Percentiles rank a stretch among this genome's conserved stretches.
Evolutionary conservation across 2,113 vertebrate species (phyloP).

Genomic region (Pitta sordida): DNA sequence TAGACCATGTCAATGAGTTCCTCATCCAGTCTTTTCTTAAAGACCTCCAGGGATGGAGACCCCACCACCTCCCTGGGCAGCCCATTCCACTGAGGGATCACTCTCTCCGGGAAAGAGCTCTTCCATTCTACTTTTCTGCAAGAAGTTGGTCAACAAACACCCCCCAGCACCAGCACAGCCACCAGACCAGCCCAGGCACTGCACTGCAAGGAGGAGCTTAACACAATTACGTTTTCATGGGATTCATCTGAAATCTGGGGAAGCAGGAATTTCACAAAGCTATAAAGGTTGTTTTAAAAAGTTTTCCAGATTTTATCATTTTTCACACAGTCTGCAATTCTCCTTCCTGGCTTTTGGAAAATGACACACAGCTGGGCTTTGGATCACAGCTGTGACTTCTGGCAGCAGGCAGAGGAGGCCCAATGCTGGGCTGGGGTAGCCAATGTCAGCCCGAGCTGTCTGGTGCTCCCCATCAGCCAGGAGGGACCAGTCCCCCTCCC

Average conservation of each 20-base stretch:
- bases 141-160: fast-evolving
- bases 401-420: neutral
- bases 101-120: too few species aligned
- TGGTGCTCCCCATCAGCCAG: neutral
- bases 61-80: too few species aligned
- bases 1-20: too few species aligned
- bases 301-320: constrained; percentile 43
- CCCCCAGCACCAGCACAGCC: neutral
- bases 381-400: constrained; percentile 10
- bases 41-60: too few species aligned
- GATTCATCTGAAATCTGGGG: neutral
- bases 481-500: neutral
- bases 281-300: constrained; percentile 2
- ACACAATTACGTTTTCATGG: neutral
- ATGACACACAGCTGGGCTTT: neutral
- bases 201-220: neutral
- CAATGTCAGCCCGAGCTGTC: neutral
- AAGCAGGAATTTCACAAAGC: constrained; percentile 22
- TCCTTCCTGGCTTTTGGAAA: constrained; percentile 26
- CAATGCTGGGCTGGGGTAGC: neutral
- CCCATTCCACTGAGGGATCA: too few species aligned
- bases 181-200: fast-evolving
- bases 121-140: neutral
- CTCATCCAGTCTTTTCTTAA: too few species aligned
- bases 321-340: constrained; percentile 43